Evolutionary conservation across 2,797 vertebrate species (phyloP), one percentile per base, ranked within the genome.

Genomic region (Gadopsis bispinosus): DNA sequence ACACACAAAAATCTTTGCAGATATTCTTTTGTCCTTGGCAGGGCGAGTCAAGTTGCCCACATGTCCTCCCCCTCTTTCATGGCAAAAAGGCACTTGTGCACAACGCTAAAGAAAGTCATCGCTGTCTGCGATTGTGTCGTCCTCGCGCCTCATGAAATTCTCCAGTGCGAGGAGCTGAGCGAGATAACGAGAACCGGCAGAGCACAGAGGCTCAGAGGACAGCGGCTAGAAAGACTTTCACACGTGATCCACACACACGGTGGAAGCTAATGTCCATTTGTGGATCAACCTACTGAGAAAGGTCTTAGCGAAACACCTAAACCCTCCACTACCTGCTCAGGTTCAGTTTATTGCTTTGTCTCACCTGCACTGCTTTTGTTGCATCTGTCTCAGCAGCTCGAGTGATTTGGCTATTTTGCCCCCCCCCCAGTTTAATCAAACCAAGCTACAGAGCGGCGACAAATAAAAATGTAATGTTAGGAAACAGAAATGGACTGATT

Each of bases 11-110:
- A 81, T 77, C 31, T 70, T 43, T 43, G 7, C 53, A 62, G 45
- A 47, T 39, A 58, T 33, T 45, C 39, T 69, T 62, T 35, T 75
- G 64, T 81, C 70, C 73, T 73, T 84, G 77, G 76, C 26, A 63
- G 59, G 20, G 31, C n/a, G 73, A 77, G 69, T 41, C 22, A n/a
- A 69, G 33, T 60, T 48, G 41, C 39, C 41, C 13, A 67, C 59
- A 63, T 22, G 16, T 55, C 14, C 41, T 61, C n/a, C n/a, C 58
- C 1, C 20, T 50, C 22, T 80, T 59, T 73, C 13, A 76, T 59
- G 43, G n/a, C 69, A 53, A 75, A 82, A 80, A 67, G 16, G 47
- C 22, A 43, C 60, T 58, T 1, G 7, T 63, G 37, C 47, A 45
- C 65, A 35, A 63, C 67, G 58, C 65, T 35, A 12, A 48, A 65